Percentiles rank a stretch among this genome's conserved stretches.
phyloP scores from a whole-genome alignment of 1,140 invertebrate species.

The fruit fly (Drosophila melanogaster) region Release_6_plus_ISO1_MT NC_004354.4:18547001-18547500 shows the following conservation, averaged over 20 bases:
- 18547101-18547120: slow-evolving; percentile 35
- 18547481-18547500: neutral
- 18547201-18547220: slow-evolving; percentile 69
- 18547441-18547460: slow-evolving; percentile 58
- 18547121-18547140: slow-evolving; percentile 59
- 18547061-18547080: slow-evolving; percentile 14
- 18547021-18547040: no score
- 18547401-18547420: slow-evolving; percentile 54
- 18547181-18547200: slow-evolving; percentile 52
- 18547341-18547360: slow-evolving; percentile 54
- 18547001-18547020: no score
- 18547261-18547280: neutral
- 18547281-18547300: neutral
- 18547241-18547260: slow-evolving; percentile 3
- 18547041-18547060: neutral
- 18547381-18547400: slow-evolving; percentile 74
- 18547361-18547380: slow-evolving; percentile 71
- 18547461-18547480: slow-evolving; percentile 33
- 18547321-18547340: slow-evolving; percentile 69
- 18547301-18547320: neutral
- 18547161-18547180: slow-evolving; percentile 50
- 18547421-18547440: slow-evolving; percentile 41
- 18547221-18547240: slow-evolving; percentile 56
- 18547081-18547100: neutral
- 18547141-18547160: slow-evolving; percentile 54